Conservation (phyloP, 2,888 invertebrate species). For the Dexiosoma caninum region DNA sequence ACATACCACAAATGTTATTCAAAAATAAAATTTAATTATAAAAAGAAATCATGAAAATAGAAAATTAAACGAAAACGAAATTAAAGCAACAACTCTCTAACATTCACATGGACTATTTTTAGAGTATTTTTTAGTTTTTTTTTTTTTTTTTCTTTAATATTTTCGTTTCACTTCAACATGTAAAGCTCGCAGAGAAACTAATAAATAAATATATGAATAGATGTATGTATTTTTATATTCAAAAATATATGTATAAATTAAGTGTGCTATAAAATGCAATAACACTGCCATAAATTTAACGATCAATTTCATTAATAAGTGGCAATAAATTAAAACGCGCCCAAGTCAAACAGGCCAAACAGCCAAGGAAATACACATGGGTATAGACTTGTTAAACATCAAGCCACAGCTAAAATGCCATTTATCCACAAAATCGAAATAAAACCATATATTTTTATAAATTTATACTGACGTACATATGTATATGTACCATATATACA, state of each 20-base stretch:
- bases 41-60: slow-evolving; percentile 14
- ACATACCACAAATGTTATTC: slow-evolving; percentile 47
- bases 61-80: background rate
- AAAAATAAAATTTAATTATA: slow-evolving; percentile 38
- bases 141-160: background rate
- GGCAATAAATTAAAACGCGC: slow-evolving; percentile 65
- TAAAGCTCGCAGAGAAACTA: slow-evolving; percentile 1
- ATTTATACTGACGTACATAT: background rate
- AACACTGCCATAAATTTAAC: slow-evolving; percentile 72
- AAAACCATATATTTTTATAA: background rate
- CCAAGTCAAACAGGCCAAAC: slow-evolving; percentile 60
- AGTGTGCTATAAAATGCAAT: slow-evolving; percentile 67
- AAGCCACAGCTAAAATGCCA: slow-evolving; percentile 19
- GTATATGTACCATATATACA: background rate
- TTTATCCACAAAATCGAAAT: slow-evolving; percentile 37
- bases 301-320: slow-evolving; percentile 74
- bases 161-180: slow-evolving; percentile 11
- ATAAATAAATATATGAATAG: background rate
- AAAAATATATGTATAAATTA: slow-evolving; percentile 60
- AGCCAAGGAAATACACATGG: slow-evolving; percentile 22
- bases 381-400: slow-evolving; percentile 11
- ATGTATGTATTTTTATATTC: too few species aligned
- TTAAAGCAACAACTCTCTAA: slow-evolving; percentile 24
- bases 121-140: slow-evolving; percentile 18
- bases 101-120: slow-evolving; percentile 35